Evolutionary conservation across 92 coral and sea anemone species (phyloP).

Genomic region (Hydrozoanthus gracilis): DNA sequence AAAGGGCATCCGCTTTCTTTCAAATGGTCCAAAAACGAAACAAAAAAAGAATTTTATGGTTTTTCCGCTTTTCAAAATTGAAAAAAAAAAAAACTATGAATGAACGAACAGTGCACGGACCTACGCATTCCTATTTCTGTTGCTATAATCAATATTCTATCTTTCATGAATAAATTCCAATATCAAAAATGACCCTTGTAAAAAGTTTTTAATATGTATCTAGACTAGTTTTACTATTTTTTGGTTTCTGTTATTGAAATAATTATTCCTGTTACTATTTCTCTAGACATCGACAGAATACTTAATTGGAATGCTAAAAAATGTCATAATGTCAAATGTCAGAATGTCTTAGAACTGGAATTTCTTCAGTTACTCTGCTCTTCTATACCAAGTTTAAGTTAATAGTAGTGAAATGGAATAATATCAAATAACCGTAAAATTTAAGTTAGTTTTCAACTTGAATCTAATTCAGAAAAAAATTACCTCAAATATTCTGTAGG

Average conservation of each 20-base stretch:
- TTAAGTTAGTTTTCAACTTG: background rate
- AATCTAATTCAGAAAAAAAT: background rate
- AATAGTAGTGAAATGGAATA: background rate
- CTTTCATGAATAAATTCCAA: background rate
- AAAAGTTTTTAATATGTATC: too few species aligned
- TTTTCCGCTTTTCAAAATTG: too few species aligned
- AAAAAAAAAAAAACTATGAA: too few species aligned
- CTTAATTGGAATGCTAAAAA: background rate
- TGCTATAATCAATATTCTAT: background rate
- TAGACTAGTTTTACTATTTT: background rate
- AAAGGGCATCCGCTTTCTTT: too few species aligned
- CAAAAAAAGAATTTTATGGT: too few species aligned
- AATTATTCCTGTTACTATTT: background rate
- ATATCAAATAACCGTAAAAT: background rate
- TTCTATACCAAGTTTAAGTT: background rate
- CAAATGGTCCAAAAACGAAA: too few species aligned
- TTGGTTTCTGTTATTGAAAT: background rate
- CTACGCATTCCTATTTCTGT: too few species aligned
- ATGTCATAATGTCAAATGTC: too few species aligned
- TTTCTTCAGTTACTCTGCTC: background rate
- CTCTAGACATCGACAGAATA: background rate
- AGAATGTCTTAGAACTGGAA: background rate
- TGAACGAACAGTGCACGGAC: too few species aligned
- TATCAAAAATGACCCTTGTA: background rate
- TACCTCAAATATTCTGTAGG: conserved; percentile 51